Evolutionary conservation across 1,140 invertebrate species (phyloP), one percentile per base, ranked within the genome.

Genomic region (Hypothenemus hampei): DNA sequence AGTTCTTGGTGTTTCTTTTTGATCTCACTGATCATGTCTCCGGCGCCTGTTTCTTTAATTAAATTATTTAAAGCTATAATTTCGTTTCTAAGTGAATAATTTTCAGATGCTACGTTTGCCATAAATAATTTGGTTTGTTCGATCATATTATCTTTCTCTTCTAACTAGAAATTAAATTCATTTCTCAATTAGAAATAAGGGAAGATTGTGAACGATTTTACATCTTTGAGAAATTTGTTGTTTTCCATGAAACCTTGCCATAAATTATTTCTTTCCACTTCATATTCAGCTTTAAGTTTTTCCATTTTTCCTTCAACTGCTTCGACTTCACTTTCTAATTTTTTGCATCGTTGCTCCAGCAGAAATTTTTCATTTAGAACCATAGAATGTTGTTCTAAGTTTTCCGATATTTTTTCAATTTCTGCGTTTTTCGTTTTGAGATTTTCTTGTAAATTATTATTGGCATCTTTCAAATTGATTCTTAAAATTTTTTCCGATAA

Each of bases 1-100:
- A 65, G 13, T 40, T 63, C 58, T 46, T 59, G 57, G 23, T 67
- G 62, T 7, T 57, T 54, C 24, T 46, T 51, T 3, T 58, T 53
- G 13, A 65, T 53, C 47, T 65, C 53, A 24, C 40, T 60, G 8
- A 62, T 46, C 8, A 65, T 51, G 33, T 67, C 62, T 7, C 64
- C 64, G 22, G 60, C 55, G 7, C 64, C 64, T 11, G 60, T 57
- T 29, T 52, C 53, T 19, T 23, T 23, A 8, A 57, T 22, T 11
- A 48, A 15, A 20, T 22, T 48, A 22, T 60, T 57, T 16, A 60
- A 13, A n/a, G 33, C 35, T 4, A 18, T 31, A 7, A 60, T 26
- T 31, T 60, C 54, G 29, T 51, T 52, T 40, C 46, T 18, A 0
- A 60, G 39, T 1, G 49, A 29, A 15, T 36, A 33, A 44, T 57